Base-by-base conservation (phyloP, 2,888 invertebrate species). In the Tromatobia lineatoria region DNA sequence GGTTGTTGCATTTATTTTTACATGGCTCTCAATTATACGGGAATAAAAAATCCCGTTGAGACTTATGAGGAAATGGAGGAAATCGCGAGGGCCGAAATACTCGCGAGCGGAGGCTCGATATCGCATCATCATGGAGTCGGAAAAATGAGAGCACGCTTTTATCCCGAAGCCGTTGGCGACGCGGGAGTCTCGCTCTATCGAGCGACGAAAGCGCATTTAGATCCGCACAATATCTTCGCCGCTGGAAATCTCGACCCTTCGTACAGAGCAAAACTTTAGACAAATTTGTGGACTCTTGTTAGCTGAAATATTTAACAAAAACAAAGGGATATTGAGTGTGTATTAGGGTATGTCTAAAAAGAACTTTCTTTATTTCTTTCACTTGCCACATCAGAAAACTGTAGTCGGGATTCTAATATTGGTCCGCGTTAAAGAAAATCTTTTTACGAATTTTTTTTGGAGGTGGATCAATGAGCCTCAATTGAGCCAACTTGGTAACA, bases 41-140 rank as follows among this genome's bases (percentile, higher is more conserved):
- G 94, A 18, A 94, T 95, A 47, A 84, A 93, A 69, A 96, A 98
- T 92, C 97, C 98, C 0, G 96, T 98, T 0, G 94, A 95, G 4
- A 95, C 97, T 0, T 99, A 98, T 93, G 98, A 99, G 91, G 95
- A 96, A 78, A 97, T 99, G 73, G 99, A 99, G 94, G 96, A 96
- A 57, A 95, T 96, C 50, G 99, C 99, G 0, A 95, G 99, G 45
- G 97, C 99, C 90, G 99, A 99, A 94, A 99, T 99, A 86, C 94
- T 99, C 67, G 96, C 97, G 0, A 97, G 96, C 88, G 98, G 98
- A 11, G 98, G 98, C 89, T 98, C 98, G 87, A 95, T 99, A 88
- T 99, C 99, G 0, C 99, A 99, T 94, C 99, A 99, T 94, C 99
- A 99, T 93, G 99, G 99, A 0, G 97, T 99, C 15, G 99, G 99